Base-by-base conservation (phyloP, 2,888 invertebrate species). In the Polietes domitor region DNA sequence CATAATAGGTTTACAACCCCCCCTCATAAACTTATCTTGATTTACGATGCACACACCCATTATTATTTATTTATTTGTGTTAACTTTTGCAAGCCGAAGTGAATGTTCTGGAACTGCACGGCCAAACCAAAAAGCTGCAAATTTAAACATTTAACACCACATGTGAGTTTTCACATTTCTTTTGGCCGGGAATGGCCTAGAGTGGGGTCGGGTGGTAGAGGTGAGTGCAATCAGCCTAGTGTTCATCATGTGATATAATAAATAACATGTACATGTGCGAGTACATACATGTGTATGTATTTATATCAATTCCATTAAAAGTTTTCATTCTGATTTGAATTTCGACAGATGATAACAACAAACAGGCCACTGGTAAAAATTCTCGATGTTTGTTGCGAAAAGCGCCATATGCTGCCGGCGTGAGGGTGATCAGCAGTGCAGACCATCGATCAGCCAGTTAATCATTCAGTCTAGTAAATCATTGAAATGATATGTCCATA, bases 221-320 rank as follows among this genome's bases (percentile, higher is more conserved):
- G 6, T 1, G 24, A 41, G 68, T 61, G 61, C 61, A 61, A 17
- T 28, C 37, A 61, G 32, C n/a, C 24, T 17, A 55, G 21, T 55
- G 61, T 61, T 26, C 3, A 43, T 68, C 68, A 68, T 68, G 68
- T 68, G 68, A 68, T 68, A 68, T 43, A 68, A 43, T 68, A 21
- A 32, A 32, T 32, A 32, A 58, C 5, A 55, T 24, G n/a, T n/a
- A n/a, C n/a, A n/a, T n/a, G n/a, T n/a, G n/a, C n/a, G n/a, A n/a
- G n/a, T n/a, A n/a, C n/a, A n/a, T n/a, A n/a, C n/a, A n/a, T n/a
- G n/a, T n/a, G n/a, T n/a, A n/a, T n/a, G n/a, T n/a, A n/a, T n/a
- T n/a, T n/a, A n/a, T n/a, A 12, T 3, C 47, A 47, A 63, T 63
- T 61, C 17, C 17, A 37, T 19, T 17, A 17, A 63, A 55, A 37